Base-by-base conservation (phyloP, 2,888 invertebrate genomes). In the Melanophora roralis region DNA sequence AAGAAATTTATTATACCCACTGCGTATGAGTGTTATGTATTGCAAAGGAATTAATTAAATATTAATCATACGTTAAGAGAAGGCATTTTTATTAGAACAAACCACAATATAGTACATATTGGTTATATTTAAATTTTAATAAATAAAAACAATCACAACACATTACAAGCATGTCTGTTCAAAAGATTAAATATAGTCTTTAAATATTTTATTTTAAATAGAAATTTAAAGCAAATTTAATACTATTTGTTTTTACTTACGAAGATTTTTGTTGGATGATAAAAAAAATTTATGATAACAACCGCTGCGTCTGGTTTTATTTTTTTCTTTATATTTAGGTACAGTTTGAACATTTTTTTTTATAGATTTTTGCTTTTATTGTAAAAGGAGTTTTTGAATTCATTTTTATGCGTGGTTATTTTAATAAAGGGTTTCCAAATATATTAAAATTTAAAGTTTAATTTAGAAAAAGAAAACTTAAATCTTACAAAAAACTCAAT, bases 51-150 rank as follows among this genome's bases (percentile, higher is more conserved):
- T 16, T 32, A 49, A 59, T 53, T 67, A 7, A 27, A 60, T 71
- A 71, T 71, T 71, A 60, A 40, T 60, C 40, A 71, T 71, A 60
- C 51, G 49, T 0, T n/a, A n/a, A n/a, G n/a, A n/a, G n/a, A n/a
- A n/a, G n/a, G n/a, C n/a, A n/a, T n/a, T n/a, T n/a, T n/a, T n/a
- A n/a, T n/a, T n/a, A n/a, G n/a, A n/a, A n/a, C n/a, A n/a, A n/a
- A n/a, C n/a, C n/a, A n/a, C n/a, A n/a, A n/a, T n/a, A n/a, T n/a
- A n/a, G n/a, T n/a, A n/a, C n/a, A n/a, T n/a, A n/a, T n/a, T n/a
- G n/a, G n/a, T n/a, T n/a, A n/a, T n/a, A n/a, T n/a, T n/a, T n/a
- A n/a, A n/a, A n/a, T n/a, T n/a, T n/a, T n/a, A n/a, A n/a, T n/a
- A n/a, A n/a, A n/a, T n/a, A n/a, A n/a, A n/a, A n/a, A n/a, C n/a